These are phyloP conservation scores for Bombus polaris DNA, from an alignment of 1,140 invertebrate species.

Conservation along the genomic window DNA sequence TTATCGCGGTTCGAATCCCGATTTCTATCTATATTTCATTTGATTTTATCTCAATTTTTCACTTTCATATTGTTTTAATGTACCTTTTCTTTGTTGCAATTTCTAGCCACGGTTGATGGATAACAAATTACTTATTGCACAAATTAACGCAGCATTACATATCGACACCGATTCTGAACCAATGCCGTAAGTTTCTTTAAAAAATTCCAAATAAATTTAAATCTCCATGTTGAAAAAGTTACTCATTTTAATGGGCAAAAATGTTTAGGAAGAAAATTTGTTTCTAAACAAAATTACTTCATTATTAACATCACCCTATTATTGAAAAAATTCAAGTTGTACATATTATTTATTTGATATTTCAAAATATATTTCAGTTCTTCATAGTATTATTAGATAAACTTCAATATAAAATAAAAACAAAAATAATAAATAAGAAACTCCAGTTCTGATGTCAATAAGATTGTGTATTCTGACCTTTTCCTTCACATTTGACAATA, in stretches of 20 bases:
- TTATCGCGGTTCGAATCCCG: too few relatives aligned
- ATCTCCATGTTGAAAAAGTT: neutral
- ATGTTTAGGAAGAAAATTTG: neutral
- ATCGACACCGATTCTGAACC: constrained; percentile 93
- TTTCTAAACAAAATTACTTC: neutral
- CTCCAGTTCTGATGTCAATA: neutral
- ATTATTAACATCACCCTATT: neutral
- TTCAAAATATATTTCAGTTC: neutral
- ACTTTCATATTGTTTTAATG: too few relatives aligned
- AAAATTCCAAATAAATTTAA: neutral
- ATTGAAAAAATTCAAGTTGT: too few relatives aligned
- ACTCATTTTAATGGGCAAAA: neutral
- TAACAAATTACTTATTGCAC: constrained; percentile 78
- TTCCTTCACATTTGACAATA: neutral
- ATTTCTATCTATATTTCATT: too few relatives aligned
- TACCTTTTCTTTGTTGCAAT: constrained; percentile 28
- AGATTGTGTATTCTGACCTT: neutral
- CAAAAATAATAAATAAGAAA: neutral
- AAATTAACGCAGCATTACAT: constrained; percentile 88
- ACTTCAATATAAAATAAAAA: neutral
- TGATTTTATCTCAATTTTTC: too few relatives aligned
- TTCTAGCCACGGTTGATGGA: constrained; percentile 81
- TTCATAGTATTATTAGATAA: neutral
- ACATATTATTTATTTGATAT: neutral
- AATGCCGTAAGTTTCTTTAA: constrained; percentile 87